Evolutionary conservation across 2,888 invertebrate genomes (phyloP).

Genomic region (Antheraea assamensis): DNA sequence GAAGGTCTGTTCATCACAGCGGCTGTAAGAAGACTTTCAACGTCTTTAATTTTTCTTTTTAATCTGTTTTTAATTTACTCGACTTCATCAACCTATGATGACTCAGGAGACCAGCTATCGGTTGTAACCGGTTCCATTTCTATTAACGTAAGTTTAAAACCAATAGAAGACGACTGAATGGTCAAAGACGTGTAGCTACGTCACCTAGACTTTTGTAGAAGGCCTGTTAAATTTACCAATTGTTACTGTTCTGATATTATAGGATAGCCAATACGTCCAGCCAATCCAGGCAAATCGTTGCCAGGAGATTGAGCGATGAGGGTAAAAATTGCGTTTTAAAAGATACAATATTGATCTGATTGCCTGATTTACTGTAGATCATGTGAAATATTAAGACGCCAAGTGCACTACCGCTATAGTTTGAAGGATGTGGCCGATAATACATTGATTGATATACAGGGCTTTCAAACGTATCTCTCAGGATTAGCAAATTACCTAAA

Average conservation of each 20-base stretch:
- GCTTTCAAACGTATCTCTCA: too few relatives aligned
- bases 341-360: not conserved
- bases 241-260: not conserved
- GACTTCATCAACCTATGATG: not conserved
- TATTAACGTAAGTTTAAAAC: not conserved
- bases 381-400: not conserved
- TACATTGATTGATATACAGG: not conserved
- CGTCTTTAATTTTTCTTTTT: not conserved
- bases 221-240: not conserved
- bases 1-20: slow-evolving; percentile 57
- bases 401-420: not conserved
- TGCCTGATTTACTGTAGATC: not conserved
- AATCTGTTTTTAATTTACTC: not conserved
- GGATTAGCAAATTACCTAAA: too few relatives aligned
- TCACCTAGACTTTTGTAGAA: not conserved
- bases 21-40: slow-evolving; percentile 40
- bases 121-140: not conserved
- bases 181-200: not conserved
- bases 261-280: not conserved
- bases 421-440: not conserved
- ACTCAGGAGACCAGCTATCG: not conserved
- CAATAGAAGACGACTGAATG: not conserved
- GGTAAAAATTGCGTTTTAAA: not conserved
- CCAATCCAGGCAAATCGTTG: not conserved
- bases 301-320: not conserved